phyloP scores from a whole-genome alignment of 2,888 invertebrate genomes.

The Erebia palarica region DNA sequence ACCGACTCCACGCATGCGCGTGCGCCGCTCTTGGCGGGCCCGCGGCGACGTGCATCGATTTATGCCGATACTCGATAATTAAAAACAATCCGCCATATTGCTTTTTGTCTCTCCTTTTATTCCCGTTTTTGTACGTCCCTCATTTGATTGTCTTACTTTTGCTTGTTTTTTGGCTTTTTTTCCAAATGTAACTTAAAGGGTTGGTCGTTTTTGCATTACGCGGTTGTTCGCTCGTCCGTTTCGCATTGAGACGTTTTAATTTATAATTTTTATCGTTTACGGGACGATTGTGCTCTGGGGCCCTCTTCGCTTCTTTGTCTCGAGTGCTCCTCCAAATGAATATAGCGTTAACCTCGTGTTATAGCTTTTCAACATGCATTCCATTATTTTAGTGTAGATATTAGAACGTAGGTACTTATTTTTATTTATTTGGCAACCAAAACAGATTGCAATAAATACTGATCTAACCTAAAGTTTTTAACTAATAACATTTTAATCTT shows the following conservation, averaged over 20 bases:
- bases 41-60: constrained; percentile 80
- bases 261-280: constrained; percentile 65
- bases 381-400: neutral
- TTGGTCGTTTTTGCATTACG: constrained; percentile 63
- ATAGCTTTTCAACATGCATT: neutral
- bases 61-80: constrained; percentile 83
- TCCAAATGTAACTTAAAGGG: constrained; percentile 56
- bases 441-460: too few species aligned
- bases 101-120: constrained; percentile 77
- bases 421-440: too few species aligned
- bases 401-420: neutral
- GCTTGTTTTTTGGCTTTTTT: constrained; percentile 53
- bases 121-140: constrained; percentile 79
- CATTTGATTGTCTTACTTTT: constrained; percentile 80
- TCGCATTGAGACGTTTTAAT: constrained; percentile 74
- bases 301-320: neutral
- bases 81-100: constrained; percentile 82
- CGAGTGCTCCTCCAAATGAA: neutral
- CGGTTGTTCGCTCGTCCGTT: constrained; percentile 64
- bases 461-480: too few species aligned
- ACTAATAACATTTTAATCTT: too few species aligned
- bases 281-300: constrained; percentile 30
- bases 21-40: constrained; percentile 63
- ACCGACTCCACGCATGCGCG: constrained; percentile 54
- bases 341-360: neutral